phyloP scores from a whole-genome alignment of 1,140 invertebrate genomes.

The Drosophila simulans region DNA sequence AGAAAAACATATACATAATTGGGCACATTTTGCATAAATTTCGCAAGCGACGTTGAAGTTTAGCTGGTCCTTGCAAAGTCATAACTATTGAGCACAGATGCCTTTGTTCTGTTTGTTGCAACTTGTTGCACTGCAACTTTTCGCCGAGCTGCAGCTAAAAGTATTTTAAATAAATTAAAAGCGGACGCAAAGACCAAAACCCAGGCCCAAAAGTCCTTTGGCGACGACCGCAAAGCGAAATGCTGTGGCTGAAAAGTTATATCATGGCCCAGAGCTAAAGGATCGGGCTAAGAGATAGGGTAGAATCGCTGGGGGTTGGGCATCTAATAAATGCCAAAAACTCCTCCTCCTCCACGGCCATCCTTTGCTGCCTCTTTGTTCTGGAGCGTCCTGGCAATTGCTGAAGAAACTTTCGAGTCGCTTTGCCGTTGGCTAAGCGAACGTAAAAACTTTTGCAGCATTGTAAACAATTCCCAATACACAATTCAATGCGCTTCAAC shows the following conservation, averaged over 20 bases:
- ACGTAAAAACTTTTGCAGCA: slow-evolving; percentile 81
- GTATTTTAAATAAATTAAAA: slow-evolving; percentile 76
- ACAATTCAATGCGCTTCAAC: slow-evolving; percentile 82
- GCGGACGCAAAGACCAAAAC: slow-evolving; percentile 4
- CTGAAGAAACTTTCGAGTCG: slow-evolving; percentile 74
- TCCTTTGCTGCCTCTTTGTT: slow-evolving; percentile 14
- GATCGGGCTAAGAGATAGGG: slow-evolving; percentile 1
- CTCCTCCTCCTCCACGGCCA: slow-evolving; percentile 6
- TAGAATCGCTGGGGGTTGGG: slow-evolving; percentile 56
- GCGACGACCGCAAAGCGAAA: slow-evolving; percentile 62
- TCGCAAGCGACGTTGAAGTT: slow-evolving; percentile 10
- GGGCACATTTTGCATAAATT: slow-evolving; percentile 45
- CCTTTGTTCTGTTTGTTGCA: slow-evolving; percentile 34
- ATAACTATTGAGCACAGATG: slow-evolving; percentile 21
- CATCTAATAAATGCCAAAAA: slow-evolving; percentile 79
- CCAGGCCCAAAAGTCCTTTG: slow-evolving; percentile 27
- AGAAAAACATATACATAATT: slow-evolving; percentile 33
- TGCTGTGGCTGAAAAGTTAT: slow-evolving; percentile 68
- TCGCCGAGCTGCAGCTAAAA: slow-evolving; percentile 37
- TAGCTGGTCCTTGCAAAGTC: slow-evolving; percentile 14
- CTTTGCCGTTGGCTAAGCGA: slow-evolving; percentile 78
- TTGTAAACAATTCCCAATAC: slow-evolving; percentile 83
- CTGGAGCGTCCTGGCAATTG: slow-evolving; percentile 59
- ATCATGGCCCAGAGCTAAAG: slow-evolving; percentile 31
- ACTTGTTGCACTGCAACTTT: slow-evolving; percentile 47